These are phyloP conservation scores for Caenorhabditis panamensis DNA, from an alignment of 2,888 invertebrate species.

Conservation along the genomic window DNA sequence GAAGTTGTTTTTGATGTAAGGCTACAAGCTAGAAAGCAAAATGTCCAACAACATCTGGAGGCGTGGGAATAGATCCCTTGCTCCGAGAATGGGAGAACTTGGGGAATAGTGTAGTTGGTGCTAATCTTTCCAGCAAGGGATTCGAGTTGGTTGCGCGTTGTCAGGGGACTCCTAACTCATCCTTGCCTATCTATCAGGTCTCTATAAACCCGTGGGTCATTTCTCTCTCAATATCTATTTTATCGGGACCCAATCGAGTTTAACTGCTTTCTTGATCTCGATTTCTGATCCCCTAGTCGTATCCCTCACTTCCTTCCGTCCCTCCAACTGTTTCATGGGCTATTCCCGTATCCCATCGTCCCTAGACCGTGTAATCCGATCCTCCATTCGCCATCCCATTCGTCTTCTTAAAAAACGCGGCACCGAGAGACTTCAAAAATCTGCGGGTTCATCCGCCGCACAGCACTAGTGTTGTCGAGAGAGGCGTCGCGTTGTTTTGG, in stretches of 20 bases:
- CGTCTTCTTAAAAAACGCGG: constrained; percentile 33
- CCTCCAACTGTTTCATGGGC: constrained; percentile 27
- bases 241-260: constrained; percentile 14
- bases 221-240: too few species aligned
- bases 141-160: too few species aligned
- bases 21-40: constrained; percentile 1
- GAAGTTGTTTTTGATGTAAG: constrained; percentile 10
- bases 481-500: constrained; percentile 38
- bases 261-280: neutral
- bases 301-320: neutral
- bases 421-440: constrained; percentile 47
- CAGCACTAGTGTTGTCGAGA: constrained; percentile 7
- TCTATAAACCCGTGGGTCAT: too few species aligned
- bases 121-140: too few species aligned
- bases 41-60: constrained; percentile 41
- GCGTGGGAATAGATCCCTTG: constrained; percentile 24
- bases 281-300: constrained; percentile 22
- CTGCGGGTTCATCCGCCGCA: constrained; percentile 23
- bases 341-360: constrained; percentile 22
- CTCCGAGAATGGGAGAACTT: neutral
- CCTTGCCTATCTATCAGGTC: too few species aligned
- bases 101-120: constrained; percentile 12
- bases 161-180: too few species aligned
- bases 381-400: constrained; percentile 30
- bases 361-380: constrained; percentile 51